Percentiles rank a stretch among this genome's conserved stretches.
These are phyloP conservation scores for Macrostomum lignano DNA, from an alignment of 1,140 invertebrate species.

Conservation along the genomic window DNA sequence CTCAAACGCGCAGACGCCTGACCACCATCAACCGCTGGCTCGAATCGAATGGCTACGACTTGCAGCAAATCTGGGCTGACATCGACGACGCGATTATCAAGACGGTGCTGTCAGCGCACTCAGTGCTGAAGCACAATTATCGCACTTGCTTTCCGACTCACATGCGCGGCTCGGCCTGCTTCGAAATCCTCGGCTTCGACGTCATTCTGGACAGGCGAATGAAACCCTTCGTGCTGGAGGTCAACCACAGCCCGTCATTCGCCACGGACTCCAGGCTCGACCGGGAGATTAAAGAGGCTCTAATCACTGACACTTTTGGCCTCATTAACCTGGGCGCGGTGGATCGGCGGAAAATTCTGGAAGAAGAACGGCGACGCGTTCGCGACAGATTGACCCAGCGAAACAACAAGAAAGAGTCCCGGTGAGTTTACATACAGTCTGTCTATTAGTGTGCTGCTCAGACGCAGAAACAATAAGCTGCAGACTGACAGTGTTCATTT, in stretches of 20 bases:
- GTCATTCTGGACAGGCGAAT: slow-evolving; percentile 22
- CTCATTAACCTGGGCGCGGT: slow-evolving; percentile 49
- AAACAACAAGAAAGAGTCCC: slow-evolving; percentile 21
- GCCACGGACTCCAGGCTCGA: slow-evolving; percentile 53
- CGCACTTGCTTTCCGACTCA: slow-evolving; percentile 55
- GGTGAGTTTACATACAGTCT: too few relatives aligned
- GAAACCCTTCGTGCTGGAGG: slow-evolving; percentile 11
- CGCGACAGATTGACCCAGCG: slow-evolving; percentile 24
- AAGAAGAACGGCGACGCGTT: slow-evolving; percentile 28
- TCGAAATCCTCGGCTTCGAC: slow-evolving; percentile 60
- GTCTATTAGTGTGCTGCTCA: too few relatives aligned
- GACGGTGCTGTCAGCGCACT: slow-evolving; percentile 52
- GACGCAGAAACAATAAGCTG: too few relatives aligned
- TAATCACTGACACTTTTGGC: slow-evolving; percentile 49
- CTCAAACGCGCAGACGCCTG: too few relatives aligned
- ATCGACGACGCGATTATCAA: slow-evolving; percentile 67
- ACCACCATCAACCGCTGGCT: slow-evolving; percentile 48
- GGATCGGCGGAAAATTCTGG: slow-evolving; percentile 42
- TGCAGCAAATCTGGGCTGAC: slow-evolving; percentile 37
- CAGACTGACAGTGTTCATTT: too few relatives aligned
- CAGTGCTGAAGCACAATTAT: slow-evolving; percentile 56
- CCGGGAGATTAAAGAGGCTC: slow-evolving; percentile 46
- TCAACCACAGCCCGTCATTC: slow-evolving; percentile 68
- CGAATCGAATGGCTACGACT: slow-evolving; percentile 38
- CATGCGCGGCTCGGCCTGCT: slow-evolving; percentile 50